Evolutionary conservation across 2,888 invertebrate species (phyloP).

Genomic region (Leptinotarsa peninsularis): DNA sequence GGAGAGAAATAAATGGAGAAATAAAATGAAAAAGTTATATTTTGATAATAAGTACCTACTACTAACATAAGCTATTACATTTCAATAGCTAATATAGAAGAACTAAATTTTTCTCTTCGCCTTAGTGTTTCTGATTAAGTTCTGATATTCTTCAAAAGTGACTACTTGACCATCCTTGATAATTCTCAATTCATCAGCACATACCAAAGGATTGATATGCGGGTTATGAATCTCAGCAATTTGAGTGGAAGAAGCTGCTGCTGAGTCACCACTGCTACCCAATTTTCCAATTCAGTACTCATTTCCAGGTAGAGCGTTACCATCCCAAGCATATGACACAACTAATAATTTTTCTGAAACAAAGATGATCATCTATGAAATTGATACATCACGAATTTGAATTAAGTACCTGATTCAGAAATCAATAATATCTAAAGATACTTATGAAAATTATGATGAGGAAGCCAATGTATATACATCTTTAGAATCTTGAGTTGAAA

Average conservation of each 20-base stretch:
- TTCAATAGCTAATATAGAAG: too few species aligned
- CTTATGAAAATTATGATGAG: too few species aligned
- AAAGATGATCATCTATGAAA: constrained; percentile 5
- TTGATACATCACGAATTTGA: not conserved
- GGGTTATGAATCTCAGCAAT: constrained; percentile 74
- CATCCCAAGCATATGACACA: constrained; percentile 80
- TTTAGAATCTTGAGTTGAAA: too few species aligned
- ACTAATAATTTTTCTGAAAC: constrained; percentile 67
- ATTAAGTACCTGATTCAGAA: too few species aligned
- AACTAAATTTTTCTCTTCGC: too few species aligned
- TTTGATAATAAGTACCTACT: too few species aligned
- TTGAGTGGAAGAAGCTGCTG: constrained; percentile 74
- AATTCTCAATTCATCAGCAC: constrained; percentile 65
- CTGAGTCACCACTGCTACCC: constrained; percentile 72
- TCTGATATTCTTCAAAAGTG: constrained; percentile 33
- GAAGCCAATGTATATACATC: too few species aligned
- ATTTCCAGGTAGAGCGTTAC: constrained; percentile 79
- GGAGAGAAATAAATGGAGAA: too few species aligned
- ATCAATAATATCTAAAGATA: too few species aligned
- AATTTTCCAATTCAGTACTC: constrained; percentile 76
- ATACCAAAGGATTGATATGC: constrained; percentile 69
- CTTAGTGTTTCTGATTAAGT: not conserved
- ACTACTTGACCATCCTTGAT: constrained; percentile 32
- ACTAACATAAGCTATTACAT: too few species aligned
- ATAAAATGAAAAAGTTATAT: too few species aligned